Conservation (phyloP, 2,797 vertebrate genomes). For the Tiaroga cobitis region DNA sequence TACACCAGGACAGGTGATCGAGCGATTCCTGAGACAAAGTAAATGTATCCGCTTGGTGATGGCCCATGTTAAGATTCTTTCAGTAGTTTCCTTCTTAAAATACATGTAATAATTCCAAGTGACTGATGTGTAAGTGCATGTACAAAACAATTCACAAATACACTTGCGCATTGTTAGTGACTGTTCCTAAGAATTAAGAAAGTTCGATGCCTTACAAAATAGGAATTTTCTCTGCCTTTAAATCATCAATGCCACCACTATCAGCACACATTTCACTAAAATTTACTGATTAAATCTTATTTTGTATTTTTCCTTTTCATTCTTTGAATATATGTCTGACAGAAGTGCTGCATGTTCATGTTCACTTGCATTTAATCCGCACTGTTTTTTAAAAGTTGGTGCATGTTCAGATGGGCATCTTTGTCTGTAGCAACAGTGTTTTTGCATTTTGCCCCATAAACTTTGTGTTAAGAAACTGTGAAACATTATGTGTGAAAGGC, state of each 20-base stretch:
- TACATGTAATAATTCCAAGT: neutral
- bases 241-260: neutral
- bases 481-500: neutral
- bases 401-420: neutral
- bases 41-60: neutral
- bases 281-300: neutral
- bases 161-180: neutral
- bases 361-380: neutral
- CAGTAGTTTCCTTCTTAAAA: neutral
- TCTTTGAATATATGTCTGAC: neutral
- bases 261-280: neutral
- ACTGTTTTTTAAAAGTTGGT: neutral
- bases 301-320: neutral
- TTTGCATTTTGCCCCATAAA: neutral
- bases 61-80: neutral
- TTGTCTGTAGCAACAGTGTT: neutral
- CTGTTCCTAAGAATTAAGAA: neutral
- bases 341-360: neutral
- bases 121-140: neutral
- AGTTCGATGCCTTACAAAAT: neutral
- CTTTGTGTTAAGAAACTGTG: neutral
- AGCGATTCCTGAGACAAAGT: neutral
- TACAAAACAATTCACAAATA: neutral
- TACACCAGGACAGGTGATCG: neutral
- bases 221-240: neutral